Conservation (phyloP, 2,113 vertebrate genomes). For the Cynoglossus semilaevis region DNA sequence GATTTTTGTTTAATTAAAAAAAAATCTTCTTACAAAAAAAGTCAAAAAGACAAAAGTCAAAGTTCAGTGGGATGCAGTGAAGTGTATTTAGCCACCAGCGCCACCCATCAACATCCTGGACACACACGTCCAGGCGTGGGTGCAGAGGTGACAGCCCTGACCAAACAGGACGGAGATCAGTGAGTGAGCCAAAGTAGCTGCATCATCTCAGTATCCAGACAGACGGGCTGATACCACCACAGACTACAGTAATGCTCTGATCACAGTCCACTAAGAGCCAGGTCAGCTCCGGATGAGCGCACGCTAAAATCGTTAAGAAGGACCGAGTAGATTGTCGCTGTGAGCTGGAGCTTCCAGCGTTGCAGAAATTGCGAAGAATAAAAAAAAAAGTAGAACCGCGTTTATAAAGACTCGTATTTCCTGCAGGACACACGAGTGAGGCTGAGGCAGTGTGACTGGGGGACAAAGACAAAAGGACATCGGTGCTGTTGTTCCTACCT, state of each 20-base stretch:
- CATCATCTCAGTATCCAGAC: constrained; percentile 29
- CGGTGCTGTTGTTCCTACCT: constrained; percentile 55
- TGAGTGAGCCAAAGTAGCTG: constrained; percentile 33
- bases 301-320: constrained; percentile 2
- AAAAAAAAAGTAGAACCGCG: constrained; percentile 30
- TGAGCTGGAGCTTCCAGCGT: background rate
- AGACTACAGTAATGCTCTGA: constrained; percentile 10
- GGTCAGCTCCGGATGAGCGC: constrained; percentile 13
- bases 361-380: background rate
- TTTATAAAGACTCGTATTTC: background rate
- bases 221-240: background rate
- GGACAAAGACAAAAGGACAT: background rate
- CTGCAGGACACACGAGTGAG: background rate
- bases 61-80: constrained; percentile 37
- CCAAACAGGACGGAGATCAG: constrained; percentile 30
- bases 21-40: too few species aligned
- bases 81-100: constrained; percentile 33
- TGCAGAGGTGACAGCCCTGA: constrained; percentile 30
- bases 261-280: constrained; percentile 11
- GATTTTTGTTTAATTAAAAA: too few species aligned
- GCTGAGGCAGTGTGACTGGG: background rate
- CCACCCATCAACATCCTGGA: constrained; percentile 22
- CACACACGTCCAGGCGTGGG: constrained; percentile 37
- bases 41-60: constrained; percentile 21
- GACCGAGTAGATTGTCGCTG: constrained; percentile 1